A percentile compares a stretch with the other conserved stretches of the same genome.
phyloP scores from a whole-genome alignment of 2,113 vertebrate species.

The Salminus brasiliensis region DNA sequence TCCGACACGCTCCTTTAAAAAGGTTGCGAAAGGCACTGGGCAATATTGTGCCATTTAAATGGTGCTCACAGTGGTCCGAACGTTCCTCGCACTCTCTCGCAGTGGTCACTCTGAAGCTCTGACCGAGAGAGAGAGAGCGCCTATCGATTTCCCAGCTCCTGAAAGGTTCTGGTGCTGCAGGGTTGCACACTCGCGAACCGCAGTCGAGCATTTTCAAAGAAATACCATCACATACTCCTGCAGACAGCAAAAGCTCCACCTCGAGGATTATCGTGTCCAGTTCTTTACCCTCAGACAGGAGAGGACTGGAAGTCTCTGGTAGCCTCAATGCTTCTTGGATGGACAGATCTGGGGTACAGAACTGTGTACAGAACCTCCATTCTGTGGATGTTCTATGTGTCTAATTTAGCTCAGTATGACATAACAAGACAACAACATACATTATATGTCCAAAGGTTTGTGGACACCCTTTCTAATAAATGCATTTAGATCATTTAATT shows the following conservation, averaged over 20 bases:
- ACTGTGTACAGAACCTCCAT: too few species aligned
- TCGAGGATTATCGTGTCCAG: background rate
- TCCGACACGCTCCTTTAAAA: slow-evolving; percentile 23
- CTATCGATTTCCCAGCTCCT: slow-evolving; percentile 26
- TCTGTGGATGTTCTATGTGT: too few species aligned
- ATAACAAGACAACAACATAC: too few species aligned
- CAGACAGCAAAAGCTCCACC: background rate
- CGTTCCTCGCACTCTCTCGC: background rate
- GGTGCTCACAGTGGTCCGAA: slow-evolving; percentile 34
- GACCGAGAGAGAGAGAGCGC: slow-evolving; percentile 27
- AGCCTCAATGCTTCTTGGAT: too few species aligned
- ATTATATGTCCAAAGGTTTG: too few species aligned
- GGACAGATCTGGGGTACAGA: too few species aligned
- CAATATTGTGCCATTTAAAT: slow-evolving; percentile 45
- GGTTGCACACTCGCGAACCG: background rate
- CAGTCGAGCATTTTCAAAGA: background rate
- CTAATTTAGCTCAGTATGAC: too few species aligned
- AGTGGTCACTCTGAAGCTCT: slow-evolving; percentile 33
- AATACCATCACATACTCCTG: background rate
- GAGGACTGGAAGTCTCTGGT: background rate
- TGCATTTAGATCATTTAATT: too few species aligned
- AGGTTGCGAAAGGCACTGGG: slow-evolving; percentile 18
- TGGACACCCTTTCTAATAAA: too few species aligned
- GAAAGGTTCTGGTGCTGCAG: slow-evolving; percentile 8
- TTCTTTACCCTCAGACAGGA: background rate